Conservation (phyloP, 1,140 invertebrate genomes). For the Dinothrombium tinctorium region DNA sequence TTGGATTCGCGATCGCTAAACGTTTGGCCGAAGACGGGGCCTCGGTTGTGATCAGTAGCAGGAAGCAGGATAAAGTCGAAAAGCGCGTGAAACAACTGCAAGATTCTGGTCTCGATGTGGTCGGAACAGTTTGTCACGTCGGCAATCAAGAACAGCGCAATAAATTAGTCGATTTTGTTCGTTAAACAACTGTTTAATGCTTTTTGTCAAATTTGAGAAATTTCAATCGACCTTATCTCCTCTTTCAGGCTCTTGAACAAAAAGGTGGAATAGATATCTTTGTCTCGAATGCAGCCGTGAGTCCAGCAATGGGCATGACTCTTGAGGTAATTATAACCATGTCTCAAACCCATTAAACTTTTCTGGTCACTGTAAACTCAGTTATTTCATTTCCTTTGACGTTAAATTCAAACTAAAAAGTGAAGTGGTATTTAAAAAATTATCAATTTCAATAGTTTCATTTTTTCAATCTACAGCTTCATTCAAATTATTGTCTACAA, state of each 20-base stretch:
- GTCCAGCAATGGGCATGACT: constrained; percentile 50
- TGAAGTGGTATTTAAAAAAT: no score
- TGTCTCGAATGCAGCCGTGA: constrained; percentile 80
- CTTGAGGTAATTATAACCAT: constrained; percentile 59
- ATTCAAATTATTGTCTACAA: no score
- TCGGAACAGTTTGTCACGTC: constrained; percentile 24
- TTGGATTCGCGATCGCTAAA: constrained; percentile 72
- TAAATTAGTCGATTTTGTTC: constrained; percentile 21
- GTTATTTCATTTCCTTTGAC: no score
- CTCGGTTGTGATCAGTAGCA: constrained; percentile 67
- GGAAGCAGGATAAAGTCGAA: constrained; percentile 28
- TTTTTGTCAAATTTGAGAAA: background rate
- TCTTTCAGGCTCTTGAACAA: constrained; percentile 34
- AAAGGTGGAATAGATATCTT: constrained; percentile 80
- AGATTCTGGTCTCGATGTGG: constrained; percentile 18
- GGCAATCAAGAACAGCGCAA: constrained; percentile 21
- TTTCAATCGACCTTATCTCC: background rate
- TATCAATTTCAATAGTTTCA: no score
- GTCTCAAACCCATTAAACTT: no score
- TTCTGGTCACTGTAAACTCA: no score
- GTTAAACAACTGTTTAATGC: background rate
- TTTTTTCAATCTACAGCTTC: no score
- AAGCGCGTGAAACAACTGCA: constrained; percentile 19
- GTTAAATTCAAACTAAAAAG: no score
- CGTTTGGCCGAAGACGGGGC: constrained; percentile 68